phyloP scores from a whole-genome alignment of 1,140 invertebrate species.

The Drosophila quadrilineata region DNA sequence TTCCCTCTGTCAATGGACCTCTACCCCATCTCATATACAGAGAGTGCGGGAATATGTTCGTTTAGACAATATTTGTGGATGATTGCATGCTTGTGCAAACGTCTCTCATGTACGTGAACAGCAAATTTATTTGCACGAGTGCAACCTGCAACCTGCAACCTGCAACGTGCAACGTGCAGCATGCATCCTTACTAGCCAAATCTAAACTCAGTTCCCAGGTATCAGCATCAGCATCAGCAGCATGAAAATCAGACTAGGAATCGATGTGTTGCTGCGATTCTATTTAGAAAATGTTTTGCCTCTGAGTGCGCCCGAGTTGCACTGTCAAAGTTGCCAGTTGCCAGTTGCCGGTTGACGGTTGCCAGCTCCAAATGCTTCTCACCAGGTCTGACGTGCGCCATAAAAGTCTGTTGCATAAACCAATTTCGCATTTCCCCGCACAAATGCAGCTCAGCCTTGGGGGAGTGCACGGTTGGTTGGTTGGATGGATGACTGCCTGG shows the following conservation, averaged over 20 bases:
- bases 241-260: no score
- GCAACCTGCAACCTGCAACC: conserved; percentile 19
- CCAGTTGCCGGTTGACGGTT: not conserved
- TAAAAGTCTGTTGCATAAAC: conserved; percentile 77
- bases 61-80: conserved; percentile 77
- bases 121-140: conserved; percentile 75
- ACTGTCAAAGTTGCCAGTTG: conserved; percentile 45
- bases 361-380: conserved; percentile 15
- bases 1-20: no score
- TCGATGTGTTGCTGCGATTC: conserved; percentile 6
- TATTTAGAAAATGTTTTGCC: conserved; percentile 43
- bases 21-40: no score
- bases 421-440: conserved; percentile 67
- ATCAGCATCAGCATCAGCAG: not conserved
- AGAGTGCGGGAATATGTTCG: conserved; percentile 7
- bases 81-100: conserved; percentile 75
- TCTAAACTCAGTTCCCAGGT: no score
- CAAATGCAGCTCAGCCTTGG: conserved; percentile 50
- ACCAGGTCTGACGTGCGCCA: conserved; percentile 39
- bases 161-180: not conserved
- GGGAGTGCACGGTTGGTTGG: no score
- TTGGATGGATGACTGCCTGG: not conserved
- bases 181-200: no score
- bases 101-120: conserved; percentile 73
- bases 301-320: conserved; percentile 14